phyloP scores from a whole-genome alignment of 92 coral and sea anemone genomes.

The Desmophyllum pertusum region DNA sequence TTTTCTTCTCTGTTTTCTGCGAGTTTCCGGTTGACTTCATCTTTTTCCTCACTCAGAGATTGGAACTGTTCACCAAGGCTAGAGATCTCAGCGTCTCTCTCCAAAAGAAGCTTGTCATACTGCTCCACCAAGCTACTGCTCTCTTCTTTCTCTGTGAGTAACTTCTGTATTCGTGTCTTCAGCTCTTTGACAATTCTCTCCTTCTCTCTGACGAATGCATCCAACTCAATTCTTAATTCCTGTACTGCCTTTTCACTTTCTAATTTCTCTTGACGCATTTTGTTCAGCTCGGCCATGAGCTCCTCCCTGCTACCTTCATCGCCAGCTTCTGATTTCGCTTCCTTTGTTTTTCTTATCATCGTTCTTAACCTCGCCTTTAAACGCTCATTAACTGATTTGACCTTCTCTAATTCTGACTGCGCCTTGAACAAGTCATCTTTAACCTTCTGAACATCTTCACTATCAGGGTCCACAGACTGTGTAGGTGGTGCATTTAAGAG shows the following conservation, averaged over 20 bases:
- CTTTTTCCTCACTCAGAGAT: slow-evolving; percentile 42
- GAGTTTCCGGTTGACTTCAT: slow-evolving; percentile 20
- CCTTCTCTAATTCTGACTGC: slow-evolving; percentile 33
- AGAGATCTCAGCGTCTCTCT: slow-evolving; percentile 41
- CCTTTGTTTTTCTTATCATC: slow-evolving; percentile 25
- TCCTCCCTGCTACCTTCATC: slow-evolving; percentile 36
- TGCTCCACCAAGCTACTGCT: slow-evolving; percentile 48
- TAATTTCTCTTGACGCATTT: slow-evolving; percentile 67
- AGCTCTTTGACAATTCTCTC: slow-evolving; percentile 64
- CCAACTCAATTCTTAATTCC: slow-evolving; percentile 79
- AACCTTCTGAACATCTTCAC: slow-evolving; percentile 20
- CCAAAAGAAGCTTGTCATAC: slow-evolving; percentile 56
- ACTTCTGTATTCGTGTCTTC: slow-evolving; percentile 52
- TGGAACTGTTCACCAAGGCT: slow-evolving; percentile 50
- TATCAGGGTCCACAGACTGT: background rate
- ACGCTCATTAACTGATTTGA: slow-evolving; percentile 40
- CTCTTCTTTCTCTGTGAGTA: slow-evolving; percentile 51
- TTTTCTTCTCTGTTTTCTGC: slow-evolving; percentile 13
- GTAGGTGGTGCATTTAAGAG: background rate
- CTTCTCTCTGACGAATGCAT: slow-evolving; percentile 65
- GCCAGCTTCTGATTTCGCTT: slow-evolving; percentile 19
- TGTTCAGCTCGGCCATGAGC: slow-evolving; percentile 41
- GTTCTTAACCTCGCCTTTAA: slow-evolving; percentile 28
- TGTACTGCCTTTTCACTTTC: slow-evolving; percentile 78
- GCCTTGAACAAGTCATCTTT: slow-evolving; percentile 34